Conservation (phyloP, 2,113 vertebrate genomes). For the Leiothrix lutea region DNA sequence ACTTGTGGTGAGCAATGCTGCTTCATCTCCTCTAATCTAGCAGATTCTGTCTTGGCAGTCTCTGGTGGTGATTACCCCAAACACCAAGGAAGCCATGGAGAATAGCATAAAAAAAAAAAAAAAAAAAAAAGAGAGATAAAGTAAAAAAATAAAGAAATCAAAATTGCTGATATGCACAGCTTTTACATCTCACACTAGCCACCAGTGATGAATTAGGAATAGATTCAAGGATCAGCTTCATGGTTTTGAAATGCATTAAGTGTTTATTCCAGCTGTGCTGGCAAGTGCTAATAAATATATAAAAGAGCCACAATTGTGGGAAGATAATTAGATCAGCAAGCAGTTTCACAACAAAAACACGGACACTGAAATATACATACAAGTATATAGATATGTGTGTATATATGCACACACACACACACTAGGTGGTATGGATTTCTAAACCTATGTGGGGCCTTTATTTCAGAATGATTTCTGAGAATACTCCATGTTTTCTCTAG, state of each 20-base stretch:
- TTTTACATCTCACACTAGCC: background rate
- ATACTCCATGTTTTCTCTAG: background rate
- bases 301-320: background rate
- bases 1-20: background rate
- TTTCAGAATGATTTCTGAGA: background rate
- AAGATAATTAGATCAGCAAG: background rate
- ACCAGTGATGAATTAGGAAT: background rate
- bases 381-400: too few relatives aligned
- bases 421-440: background rate
- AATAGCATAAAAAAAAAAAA: background rate
- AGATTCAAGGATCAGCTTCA: background rate
- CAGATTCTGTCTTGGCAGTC: background rate
- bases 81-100: background rate
- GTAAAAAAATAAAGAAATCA: background rate
- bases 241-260: background rate
- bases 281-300: background rate
- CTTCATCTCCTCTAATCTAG: background rate
- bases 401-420: background rate
- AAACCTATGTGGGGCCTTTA: background rate
- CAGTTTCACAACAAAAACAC: background rate
- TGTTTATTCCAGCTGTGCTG: background rate
- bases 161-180: background rate
- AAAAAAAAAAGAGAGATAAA: background rate
- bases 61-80: background rate
- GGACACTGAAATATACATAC: background rate